These are phyloP conservation scores for Diplolepis rosae DNA, from an alignment of 2,888 invertebrate genomes.

Conservation along the genomic window DNA sequence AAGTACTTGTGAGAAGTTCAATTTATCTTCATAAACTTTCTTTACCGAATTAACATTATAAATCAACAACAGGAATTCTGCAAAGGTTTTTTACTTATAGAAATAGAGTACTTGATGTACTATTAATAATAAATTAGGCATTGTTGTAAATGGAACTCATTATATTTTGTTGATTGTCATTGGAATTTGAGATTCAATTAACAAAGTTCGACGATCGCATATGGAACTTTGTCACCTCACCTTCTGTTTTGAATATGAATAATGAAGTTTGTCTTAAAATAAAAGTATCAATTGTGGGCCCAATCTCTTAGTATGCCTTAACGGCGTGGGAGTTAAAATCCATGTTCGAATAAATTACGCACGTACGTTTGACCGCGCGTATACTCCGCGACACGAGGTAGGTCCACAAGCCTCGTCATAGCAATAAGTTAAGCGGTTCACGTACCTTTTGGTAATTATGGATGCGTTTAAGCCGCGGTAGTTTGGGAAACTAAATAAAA, in stretches of 20 bases:
- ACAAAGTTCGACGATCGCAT: not conserved
- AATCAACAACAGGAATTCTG: no score
- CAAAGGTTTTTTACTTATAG: no score
- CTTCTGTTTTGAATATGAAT: not conserved
- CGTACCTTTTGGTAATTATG: slow-evolving; percentile 71
- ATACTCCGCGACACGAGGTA: slow-evolving; percentile 42
- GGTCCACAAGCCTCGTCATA: slow-evolving; percentile 39
- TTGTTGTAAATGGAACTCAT: not conserved
- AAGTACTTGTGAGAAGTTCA: no score
- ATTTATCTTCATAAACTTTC: no score
- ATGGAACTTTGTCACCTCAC: not conserved
- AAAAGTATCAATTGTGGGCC: slow-evolving; percentile 29
- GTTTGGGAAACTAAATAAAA: slow-evolving; percentile 73
- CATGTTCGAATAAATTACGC: slow-evolving; percentile 68
- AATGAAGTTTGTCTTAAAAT: not conserved
- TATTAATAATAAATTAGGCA: no score
- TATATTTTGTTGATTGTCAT: not conserved
- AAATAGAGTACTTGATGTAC: no score
- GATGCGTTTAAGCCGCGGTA: slow-evolving; percentile 72
- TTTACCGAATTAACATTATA: no score
- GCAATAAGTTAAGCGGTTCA: slow-evolving; percentile 70
- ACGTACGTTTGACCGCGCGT: slow-evolving; percentile 46
- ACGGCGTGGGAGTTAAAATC: slow-evolving; percentile 69
- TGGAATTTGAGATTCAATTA: not conserved
- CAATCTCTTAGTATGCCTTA: slow-evolving; percentile 50